phyloP scores from a whole-genome alignment of 2,797 vertebrate genomes.

The Sebastolobus altivelis region DNA sequence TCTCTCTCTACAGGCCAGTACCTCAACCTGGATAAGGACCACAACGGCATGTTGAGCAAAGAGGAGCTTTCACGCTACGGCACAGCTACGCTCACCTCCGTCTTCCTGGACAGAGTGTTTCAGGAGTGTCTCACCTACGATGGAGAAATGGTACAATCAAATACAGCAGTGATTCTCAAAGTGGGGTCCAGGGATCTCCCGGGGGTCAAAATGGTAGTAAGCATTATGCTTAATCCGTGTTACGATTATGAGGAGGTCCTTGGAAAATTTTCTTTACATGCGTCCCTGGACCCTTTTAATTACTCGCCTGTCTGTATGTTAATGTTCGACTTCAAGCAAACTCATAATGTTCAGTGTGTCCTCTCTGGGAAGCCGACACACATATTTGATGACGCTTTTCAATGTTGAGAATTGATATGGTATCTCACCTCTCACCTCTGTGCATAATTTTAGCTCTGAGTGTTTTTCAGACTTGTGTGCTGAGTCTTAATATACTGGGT shows the following conservation, averaged over 20 bases:
- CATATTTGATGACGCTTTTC: background rate
- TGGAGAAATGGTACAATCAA: constrained; percentile 93
- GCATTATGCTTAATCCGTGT: no score
- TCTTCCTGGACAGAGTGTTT: constrained; percentile 97
- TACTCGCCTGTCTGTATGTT: constrained; percentile 4
- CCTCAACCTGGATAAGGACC: constrained; percentile 97
- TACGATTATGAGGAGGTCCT: no score
- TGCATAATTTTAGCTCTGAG: background rate
- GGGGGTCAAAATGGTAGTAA: no score
- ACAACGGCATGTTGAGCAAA: constrained; percentile 99
- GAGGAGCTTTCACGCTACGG: constrained; percentile 98
- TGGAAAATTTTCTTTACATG: no score
- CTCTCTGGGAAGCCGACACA: background rate
- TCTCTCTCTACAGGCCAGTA: constrained; percentile 90
- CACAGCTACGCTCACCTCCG: constrained; percentile 94
- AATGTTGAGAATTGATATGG: background rate
- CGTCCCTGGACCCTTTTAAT: no score
- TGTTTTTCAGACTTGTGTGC: no score
- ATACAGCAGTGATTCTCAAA: background rate
- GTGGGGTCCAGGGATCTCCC: no score
- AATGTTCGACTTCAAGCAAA: constrained; percentile 19
- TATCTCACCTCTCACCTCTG: background rate
- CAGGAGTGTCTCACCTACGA: constrained; percentile 99
- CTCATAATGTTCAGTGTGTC: background rate
- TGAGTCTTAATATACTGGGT: background rate